Conservation (phyloP, 2,888 invertebrate genomes). For the Amiota communis region DNA sequence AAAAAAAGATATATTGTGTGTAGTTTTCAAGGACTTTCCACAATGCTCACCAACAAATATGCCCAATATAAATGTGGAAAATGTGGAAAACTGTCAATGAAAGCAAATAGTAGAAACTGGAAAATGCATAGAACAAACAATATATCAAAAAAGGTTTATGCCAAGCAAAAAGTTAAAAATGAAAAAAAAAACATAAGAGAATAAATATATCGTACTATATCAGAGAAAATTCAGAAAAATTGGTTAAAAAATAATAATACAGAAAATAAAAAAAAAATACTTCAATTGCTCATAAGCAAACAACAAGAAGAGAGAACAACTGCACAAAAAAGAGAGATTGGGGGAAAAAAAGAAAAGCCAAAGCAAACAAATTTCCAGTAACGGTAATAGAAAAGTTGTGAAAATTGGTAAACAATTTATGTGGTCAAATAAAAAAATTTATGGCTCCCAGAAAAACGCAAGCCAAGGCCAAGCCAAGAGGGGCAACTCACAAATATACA, state of each 20-base stretch:
- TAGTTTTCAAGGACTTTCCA: background rate
- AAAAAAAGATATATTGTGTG: no score
- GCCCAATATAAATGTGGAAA: background rate
- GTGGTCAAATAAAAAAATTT: conserved; percentile 60
- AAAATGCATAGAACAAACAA: background rate
- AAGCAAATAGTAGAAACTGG: conserved; percentile 17
- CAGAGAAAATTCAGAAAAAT: background rate
- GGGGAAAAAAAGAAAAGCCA: background rate
- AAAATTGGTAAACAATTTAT: conserved; percentile 67
- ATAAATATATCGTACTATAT: background rate
- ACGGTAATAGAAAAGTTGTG: conserved; percentile 49
- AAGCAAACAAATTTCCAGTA: conserved; percentile 22
- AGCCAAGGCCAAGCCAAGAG: conserved; percentile 13
- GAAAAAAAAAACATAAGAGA: no score
- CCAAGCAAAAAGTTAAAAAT: background rate
- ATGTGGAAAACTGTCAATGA: conserved; percentile 15
- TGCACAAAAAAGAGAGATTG: background rate
- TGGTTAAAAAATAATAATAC: background rate
- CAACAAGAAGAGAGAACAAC: background rate
- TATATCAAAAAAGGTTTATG: background rate
- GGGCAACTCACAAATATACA: background rate
- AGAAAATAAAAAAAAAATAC: background rate
- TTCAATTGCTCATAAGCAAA: no score
- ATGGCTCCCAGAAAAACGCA: conserved; percentile 16
- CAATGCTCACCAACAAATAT: background rate